Evolutionary conservation across 2,888 invertebrate genomes (phyloP), one percentile per base, ranked within the genome.

Genomic region (Lobophora halterata): DNA sequence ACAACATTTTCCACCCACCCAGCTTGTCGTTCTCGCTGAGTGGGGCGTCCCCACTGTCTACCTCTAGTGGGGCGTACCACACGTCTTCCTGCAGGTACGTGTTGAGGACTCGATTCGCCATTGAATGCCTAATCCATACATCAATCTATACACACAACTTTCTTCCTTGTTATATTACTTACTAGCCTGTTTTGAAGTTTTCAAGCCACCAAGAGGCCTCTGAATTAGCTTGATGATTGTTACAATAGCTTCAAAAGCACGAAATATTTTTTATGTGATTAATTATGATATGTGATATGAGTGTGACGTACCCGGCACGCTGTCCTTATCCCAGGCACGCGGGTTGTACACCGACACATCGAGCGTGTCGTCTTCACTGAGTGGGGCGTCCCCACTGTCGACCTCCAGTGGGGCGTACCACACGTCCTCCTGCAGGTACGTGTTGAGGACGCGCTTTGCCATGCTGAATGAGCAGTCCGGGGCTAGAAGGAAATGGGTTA

Each of bases 371-470:
- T 53, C 56, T 0, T 31, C 30, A 0, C 65, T 49, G 10, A 62
- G 32, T 0, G 71, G 61, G 3, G 61, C 47, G 3, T 78, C 81
- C 0, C 28, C 34, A 0, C 25, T 23, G n/a, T 53, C 52, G 21
- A 86, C 70, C 13, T 77, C 75, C 1, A 89, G 55, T 0, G 89
- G 87, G 5, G 82, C 44, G 50, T 89, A 79, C 90, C 90, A 91
- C 47, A 85, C 60, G 17, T 79, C 77, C 17, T 79, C 79, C 20
- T 90, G 89, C 9, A 88, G 65, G 61, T 91, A 91, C 2, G 74
- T 65, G 43, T 60, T 56, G 1, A 87, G 53, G 3, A 85, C 51
- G 0, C 81, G 77, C 9, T 57, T 55, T 2, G 76, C 61, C 1
- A 85, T 44, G 4, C 57, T 57, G 0, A 55, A 45, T 0, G 72